Percentiles rank a stretch among this genome's conserved stretches.
phyloP scores from a whole-genome alignment of 2,888 invertebrate genomes.

The Cephus sareptanus region DNA sequence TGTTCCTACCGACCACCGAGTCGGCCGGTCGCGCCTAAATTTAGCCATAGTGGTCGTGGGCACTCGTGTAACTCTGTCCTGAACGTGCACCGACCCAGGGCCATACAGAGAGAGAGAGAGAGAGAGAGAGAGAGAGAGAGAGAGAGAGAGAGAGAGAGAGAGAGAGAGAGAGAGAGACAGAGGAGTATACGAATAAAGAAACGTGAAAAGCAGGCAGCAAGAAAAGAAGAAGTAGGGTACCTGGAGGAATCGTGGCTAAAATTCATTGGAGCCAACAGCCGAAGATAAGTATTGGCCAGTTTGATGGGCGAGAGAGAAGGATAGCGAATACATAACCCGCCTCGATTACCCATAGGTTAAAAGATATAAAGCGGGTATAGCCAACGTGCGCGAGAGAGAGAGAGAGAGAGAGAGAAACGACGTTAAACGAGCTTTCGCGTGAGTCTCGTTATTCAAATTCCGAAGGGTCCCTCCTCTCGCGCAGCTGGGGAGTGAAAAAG shows the following conservation, averaged over 20 bases:
- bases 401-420: neutral
- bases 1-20: constrained; percentile 3
- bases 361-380: neutral
- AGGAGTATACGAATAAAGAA: neutral
- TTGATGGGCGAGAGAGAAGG: neutral
- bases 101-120: neutral
- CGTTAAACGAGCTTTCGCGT: constrained; percentile 6
- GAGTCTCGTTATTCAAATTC: constrained; percentile 45
- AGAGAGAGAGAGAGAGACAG: neutral
- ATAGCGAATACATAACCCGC: no score
- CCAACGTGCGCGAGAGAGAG: neutral
- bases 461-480: constrained; percentile 41
- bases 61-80: no score
- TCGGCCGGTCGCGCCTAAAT: neutral
- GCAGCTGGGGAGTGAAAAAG: no score
- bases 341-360: neutral
- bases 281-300: no score
- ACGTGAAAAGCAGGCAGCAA: neutral
- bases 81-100: neutral
- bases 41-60: neutral
- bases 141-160: neutral
- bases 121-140: neutral
- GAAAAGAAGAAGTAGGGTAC: neutral
- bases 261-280: no score
- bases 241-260: no score